Evolutionary conservation across 2,113 vertebrate genomes (phyloP).

Genomic region (Toxotes chatareus): DNA sequence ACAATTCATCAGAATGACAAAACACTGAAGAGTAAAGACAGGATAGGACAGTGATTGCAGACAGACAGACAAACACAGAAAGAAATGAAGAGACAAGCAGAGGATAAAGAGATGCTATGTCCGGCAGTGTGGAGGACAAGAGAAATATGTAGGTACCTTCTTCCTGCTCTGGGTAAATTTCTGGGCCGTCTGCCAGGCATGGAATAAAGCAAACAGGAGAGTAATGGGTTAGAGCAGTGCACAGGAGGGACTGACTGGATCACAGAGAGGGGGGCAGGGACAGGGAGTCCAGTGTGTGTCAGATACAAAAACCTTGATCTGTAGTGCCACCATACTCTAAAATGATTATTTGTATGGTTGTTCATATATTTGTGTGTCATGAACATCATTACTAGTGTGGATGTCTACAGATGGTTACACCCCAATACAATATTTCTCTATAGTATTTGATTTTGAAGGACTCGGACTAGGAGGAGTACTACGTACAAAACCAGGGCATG

Average conservation of each 20-base stretch:
- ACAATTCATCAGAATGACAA: slow-evolving; percentile 8
- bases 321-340: neutral
- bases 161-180: slow-evolving; percentile 99
- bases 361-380: neutral
- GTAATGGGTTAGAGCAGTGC: slow-evolving; percentile 86
- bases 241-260: slow-evolving; percentile 42
- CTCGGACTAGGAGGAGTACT: too few relatives aligned
- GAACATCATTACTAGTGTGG: neutral
- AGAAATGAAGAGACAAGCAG: slow-evolving; percentile 3
- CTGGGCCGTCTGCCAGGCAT: slow-evolving; percentile 96
- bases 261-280: neutral
- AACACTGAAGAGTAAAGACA: neutral
- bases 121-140: neutral
- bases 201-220: slow-evolving; percentile 94
- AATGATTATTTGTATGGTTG: neutral
- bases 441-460: too few relatives aligned
- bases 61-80: neutral
- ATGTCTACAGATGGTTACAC: too few relatives aligned
- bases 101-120: neutral
- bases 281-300: neutral
- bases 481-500: too few relatives aligned
- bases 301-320: neutral
- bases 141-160: slow-evolving; percentile 88
- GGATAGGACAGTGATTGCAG: neutral
- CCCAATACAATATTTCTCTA: too few relatives aligned